A percentile compares a stretch with the other conserved stretches of the same genome.
phyloP scores from a whole-genome alignment of 2,797 vertebrate genomes.

The Takifugu rubripes region DNA sequence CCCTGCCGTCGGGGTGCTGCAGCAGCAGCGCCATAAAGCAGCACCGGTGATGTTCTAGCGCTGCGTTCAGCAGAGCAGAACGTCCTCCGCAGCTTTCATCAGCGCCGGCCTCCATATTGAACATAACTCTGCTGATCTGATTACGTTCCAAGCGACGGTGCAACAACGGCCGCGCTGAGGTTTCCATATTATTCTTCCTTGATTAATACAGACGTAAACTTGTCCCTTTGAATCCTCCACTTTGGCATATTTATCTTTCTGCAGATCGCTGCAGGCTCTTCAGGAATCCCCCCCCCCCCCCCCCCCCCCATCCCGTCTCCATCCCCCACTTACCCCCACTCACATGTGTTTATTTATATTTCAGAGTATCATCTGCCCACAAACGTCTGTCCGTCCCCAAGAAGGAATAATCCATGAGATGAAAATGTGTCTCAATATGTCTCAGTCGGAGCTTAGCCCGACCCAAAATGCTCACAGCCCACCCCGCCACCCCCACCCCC shows the following conservation, averaged over 20 bases:
- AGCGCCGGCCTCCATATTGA: slow-evolving; percentile 3
- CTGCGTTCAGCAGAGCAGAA: slow-evolving; percentile 18
- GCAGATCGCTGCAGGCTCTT: slow-evolving; percentile 47
- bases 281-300: slow-evolving; percentile 40
- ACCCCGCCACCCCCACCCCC: rapidly evolving
- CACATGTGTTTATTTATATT: slow-evolving; percentile 80
- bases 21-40: slow-evolving; percentile 19
- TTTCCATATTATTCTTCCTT: slow-evolving; percentile 28
- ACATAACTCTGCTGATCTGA: slow-evolving; percentile 21
- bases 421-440: slow-evolving; percentile 88
- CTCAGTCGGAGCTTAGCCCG: slow-evolving; percentile 77
- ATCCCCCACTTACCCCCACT: slow-evolving; percentile 35
- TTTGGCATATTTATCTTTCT: slow-evolving; percentile 57
- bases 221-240: slow-evolving; percentile 34
- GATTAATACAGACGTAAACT: slow-evolving; percentile 51
- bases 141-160: slow-evolving; percentile 5
- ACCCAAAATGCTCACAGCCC: slow-evolving; percentile 15
- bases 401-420: slow-evolving; percentile 83
- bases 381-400: slow-evolving; percentile 80
- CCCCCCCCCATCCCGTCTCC: slow-evolving; percentile 17
- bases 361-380: slow-evolving; percentile 78
- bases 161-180: slow-evolving; percentile 5
- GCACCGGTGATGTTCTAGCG: slow-evolving; percentile 12
- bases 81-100: slow-evolving; percentile 12
- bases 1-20: neutral